Base-by-base conservation (phyloP, 2,797 vertebrate species). In the Chanos chanos region DNA sequence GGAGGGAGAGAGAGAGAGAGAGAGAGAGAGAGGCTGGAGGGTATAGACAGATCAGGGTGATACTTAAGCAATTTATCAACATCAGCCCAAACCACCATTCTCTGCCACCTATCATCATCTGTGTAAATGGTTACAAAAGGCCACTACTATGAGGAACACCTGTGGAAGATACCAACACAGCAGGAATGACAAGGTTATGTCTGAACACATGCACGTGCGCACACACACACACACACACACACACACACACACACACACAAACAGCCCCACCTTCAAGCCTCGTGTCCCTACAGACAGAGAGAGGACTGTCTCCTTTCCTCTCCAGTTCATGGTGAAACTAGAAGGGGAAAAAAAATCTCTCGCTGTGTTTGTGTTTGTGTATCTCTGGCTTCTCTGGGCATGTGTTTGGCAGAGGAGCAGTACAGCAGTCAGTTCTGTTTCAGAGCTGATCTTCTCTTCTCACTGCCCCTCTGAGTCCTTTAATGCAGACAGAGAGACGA, bases 1-100 rank as follows among this genome's bases (percentile, higher is more conserved):
- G 53, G 37, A 62, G 22, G 37, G 28, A 62, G 57, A 68, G 61
- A 54, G 53, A 59, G 24, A 27, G 50, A 54, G 56, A 44, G 15
- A 61, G 64, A 18, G 28, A 62, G 54, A 71, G 68, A 66, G n/a
- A n/a, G n/a, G n/a, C n/a, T n/a, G n/a, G n/a, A n/a, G n/a, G n/a
- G n/a, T n/a, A n/a, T n/a, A n/a, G 71, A 68, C 65, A 73, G 61
- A 77, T 73, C 57, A 59, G 43, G 55, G 59, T 43, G 34, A 60
- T 66, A 68, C 47, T 63, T 47, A 24, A 8, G 13, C 50, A 66
- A 72, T 70, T 74, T 66, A 74, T 70, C 63, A 64, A 60, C n/a
- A n/a, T 68, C 52, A 7, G 45, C 66, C 56, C 45, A 57, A 53
- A 55, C 45, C 24, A 31, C 50, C 51, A 49, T 64, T 50, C 53